Percentiles rank a stretch among this genome's conserved stretches.
Evolutionary conservation across 2,797 vertebrate genomes (phyloP).

Genomic region (Megaceryle alcyon): DNA sequence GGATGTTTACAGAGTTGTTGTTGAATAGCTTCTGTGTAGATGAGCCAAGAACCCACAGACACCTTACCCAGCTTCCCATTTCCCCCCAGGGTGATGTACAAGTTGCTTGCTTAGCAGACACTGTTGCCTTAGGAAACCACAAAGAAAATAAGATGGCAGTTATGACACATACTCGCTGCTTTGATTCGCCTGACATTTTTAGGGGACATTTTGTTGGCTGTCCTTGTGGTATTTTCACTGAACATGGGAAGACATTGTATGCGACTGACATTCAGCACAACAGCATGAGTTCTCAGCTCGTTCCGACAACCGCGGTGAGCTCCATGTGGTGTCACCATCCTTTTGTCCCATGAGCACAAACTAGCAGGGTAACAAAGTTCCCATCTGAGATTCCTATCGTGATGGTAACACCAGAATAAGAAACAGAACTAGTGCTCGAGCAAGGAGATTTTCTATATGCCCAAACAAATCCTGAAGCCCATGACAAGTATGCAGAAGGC

Average conservation of each 20-base stretch:
- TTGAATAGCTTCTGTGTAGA: neutral
- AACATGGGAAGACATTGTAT: neutral
- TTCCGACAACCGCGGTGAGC: neutral
- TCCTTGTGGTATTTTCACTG: constrained; percentile 5
- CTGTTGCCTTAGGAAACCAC: neutral
- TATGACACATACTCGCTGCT: neutral
- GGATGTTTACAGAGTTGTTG: constrained; percentile 23
- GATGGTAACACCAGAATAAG: neutral
- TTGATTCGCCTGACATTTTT: constrained; percentile 40
- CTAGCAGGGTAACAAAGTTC: neutral
- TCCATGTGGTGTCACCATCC: neutral
- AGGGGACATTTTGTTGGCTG: neutral
- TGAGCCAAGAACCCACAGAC: constrained; percentile 4
- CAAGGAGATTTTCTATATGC: neutral
- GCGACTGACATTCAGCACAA: neutral
- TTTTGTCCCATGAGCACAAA: neutral
- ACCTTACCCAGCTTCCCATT: neutral
- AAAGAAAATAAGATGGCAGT: neutral
- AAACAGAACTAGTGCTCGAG: neutral
- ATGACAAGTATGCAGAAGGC: neutral
- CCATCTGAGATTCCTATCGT: neutral
- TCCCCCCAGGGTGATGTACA: neutral
- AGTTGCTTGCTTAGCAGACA: neutral
- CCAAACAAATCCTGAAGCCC: neutral
- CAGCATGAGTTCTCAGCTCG: neutral